phyloP scores from a whole-genome alignment of 2,888 invertebrate genomes.

The Petrolisthes cinctipes region DNA sequence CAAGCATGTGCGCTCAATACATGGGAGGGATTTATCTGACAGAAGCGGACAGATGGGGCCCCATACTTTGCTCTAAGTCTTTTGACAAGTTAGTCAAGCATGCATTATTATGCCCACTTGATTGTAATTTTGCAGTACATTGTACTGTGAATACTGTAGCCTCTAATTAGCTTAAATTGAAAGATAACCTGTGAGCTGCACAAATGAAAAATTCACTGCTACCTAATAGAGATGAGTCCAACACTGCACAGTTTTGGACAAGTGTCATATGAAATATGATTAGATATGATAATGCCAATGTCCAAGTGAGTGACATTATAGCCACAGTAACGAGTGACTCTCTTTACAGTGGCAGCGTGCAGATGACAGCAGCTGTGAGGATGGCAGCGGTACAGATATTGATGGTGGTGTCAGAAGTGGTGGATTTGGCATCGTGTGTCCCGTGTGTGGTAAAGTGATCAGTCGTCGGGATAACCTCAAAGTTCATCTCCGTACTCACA shows the following conservation, averaged over 20 bases:
- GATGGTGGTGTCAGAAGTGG: slow-evolving; percentile 46
- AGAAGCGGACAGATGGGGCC: slow-evolving; percentile 25
- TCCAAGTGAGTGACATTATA: slow-evolving; percentile 8
- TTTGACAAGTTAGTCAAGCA: neutral
- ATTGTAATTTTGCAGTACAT: too few relatives aligned
- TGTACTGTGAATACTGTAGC: too few relatives aligned
- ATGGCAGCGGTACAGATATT: slow-evolving; percentile 38
- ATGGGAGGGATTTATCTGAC: slow-evolving; percentile 39
- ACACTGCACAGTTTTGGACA: neutral
- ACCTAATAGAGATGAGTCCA: neutral
- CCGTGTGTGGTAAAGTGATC: slow-evolving; percentile 62
- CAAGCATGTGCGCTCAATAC: slow-evolving; percentile 54
- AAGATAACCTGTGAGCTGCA: neutral
- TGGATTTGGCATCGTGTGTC: slow-evolving; percentile 57
- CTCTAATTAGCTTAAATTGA: too few relatives aligned
- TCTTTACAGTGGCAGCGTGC: slow-evolving; percentile 55
- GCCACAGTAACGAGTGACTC: slow-evolving; percentile 52
- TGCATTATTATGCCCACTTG: too few relatives aligned
- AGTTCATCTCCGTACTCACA: slow-evolving; percentile 59
- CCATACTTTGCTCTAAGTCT: slow-evolving; percentile 2
- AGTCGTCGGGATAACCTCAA: slow-evolving; percentile 60
- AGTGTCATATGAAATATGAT: neutral
- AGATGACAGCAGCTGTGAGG: slow-evolving; percentile 37
- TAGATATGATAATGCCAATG: slow-evolving; percentile 11
- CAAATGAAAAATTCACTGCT: neutral